Conservation (phyloP, 2,797 vertebrate species). For the Lithobates pipiens region DNA sequence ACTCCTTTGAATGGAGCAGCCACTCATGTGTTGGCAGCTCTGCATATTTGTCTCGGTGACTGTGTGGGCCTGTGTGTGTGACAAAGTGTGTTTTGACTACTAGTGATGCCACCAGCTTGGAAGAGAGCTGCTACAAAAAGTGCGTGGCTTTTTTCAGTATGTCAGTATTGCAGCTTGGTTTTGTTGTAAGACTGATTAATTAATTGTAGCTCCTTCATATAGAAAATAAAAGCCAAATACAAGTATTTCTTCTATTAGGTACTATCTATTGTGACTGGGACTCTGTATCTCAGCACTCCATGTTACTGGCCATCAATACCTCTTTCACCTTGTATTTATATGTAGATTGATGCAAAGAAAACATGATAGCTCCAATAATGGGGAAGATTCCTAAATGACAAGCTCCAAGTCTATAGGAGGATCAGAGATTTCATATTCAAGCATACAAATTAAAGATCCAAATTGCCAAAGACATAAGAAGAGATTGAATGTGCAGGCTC, state of each 20-base stretch:
- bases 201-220: background rate
- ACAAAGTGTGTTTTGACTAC: conserved; percentile 60
- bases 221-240: conserved; percentile 1
- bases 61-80: conserved; percentile 55
- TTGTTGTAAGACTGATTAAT: background rate
- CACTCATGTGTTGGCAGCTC: conserved; percentile 58
- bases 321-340: background rate
- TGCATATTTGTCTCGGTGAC: conserved; percentile 56
- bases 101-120: conserved; percentile 53
- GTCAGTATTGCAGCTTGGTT: background rate
- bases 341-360: background rate
- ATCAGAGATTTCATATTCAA: background rate
- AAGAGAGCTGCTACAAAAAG: conserved; percentile 27
- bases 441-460: background rate
- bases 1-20: conserved; percentile 59
- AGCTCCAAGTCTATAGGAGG: background rate
- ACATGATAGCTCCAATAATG: background rate
- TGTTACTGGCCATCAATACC: background rate
- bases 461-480: background rate
- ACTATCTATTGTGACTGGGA: background rate
- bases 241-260: background rate
- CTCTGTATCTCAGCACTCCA: background rate
- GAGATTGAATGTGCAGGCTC: too few species aligned
- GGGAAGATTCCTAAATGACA: background rate
- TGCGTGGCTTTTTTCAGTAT: conserved; percentile 27